Evolutionary conservation across 2,888 invertebrate species (phyloP).

Genomic region (Drosophila subquinaria): DNA sequence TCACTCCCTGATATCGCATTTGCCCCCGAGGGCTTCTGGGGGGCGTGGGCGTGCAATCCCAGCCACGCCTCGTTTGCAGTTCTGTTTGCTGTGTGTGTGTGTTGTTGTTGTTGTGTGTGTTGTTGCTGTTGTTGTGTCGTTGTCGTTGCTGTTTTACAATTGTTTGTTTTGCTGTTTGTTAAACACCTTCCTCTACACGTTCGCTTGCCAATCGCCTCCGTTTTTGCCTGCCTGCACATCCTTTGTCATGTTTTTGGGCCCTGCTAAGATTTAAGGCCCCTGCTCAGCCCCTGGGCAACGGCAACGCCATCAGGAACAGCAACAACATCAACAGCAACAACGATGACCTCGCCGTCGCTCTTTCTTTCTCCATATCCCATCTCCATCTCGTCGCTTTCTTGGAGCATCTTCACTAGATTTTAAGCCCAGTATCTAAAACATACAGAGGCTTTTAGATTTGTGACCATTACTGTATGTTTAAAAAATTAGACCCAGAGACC

Average conservation of each 20-base stretch:
- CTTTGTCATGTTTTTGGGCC: conserved; percentile 78
- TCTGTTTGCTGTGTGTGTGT: conserved; percentile 22
- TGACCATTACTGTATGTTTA: neutral
- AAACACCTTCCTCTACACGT: conserved; percentile 84
- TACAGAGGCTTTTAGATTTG: neutral
- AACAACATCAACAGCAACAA: neutral
- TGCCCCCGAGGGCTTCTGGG: conserved; percentile 37
- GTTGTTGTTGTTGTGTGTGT: conserved; percentile 40
- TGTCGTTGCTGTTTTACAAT: conserved; percentile 76
- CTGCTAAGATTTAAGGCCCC: conserved; percentile 73
- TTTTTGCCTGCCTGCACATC: conserved; percentile 64
- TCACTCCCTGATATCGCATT: conserved; percentile 47
- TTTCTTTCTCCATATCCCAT: conserved; percentile 43
- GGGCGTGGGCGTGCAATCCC: conserved; percentile 67
- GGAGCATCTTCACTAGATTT: conserved; percentile 50
- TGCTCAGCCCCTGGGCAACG: conserved; percentile 59
- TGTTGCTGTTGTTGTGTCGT: conserved; percentile 42
- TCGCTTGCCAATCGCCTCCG: conserved; percentile 69
- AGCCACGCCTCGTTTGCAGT: conserved; percentile 70
- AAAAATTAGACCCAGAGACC: neutral
- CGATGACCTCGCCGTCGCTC: conserved; percentile 49
- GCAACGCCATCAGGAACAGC: conserved; percentile 10
- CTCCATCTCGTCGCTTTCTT: conserved; percentile 40
- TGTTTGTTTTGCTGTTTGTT: conserved; percentile 85
- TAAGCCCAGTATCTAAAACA: neutral